These are phyloP conservation scores for Tympanoctomys barrerae DNA, from an alignment of 2,797 vertebrate species.

Conservation along the genomic window DNA sequence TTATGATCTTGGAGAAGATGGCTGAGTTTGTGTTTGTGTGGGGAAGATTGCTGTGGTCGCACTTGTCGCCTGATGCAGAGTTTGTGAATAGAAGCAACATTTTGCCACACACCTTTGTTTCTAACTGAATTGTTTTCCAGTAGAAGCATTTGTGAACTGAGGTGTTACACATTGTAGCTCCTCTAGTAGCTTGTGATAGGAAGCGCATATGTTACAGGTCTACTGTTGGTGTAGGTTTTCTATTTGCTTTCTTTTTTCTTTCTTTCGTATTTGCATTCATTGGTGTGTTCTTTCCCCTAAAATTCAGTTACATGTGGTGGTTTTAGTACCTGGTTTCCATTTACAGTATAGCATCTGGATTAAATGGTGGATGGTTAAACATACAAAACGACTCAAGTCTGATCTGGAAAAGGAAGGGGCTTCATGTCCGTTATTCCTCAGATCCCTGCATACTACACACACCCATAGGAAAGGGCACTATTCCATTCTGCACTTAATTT, in stretches of 20 bases:
- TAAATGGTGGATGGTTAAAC: neutral
- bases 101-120: neutral
- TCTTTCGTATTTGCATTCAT: neutral
- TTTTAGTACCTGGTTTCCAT: neutral
- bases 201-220: neutral
- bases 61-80: neutral
- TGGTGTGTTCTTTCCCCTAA: neutral
- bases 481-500: neutral
- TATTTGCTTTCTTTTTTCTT: neutral
- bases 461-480: neutral
- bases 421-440: accelerated
- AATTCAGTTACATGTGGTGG: neutral
- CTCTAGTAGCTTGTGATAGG: neutral
- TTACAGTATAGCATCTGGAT: neutral
- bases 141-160: neutral
- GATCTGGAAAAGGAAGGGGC: neutral
- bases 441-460: accelerated
- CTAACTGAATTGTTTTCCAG: neutral
- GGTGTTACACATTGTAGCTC: neutral
- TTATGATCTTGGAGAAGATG: neutral
- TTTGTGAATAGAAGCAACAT: neutral
- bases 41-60: neutral
- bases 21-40: neutral
- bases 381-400: neutral
- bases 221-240: neutral